These are phyloP conservation scores for Phengaris alcon DNA, from an alignment of 2,888 invertebrate genomes.

Conservation along the genomic window DNA sequence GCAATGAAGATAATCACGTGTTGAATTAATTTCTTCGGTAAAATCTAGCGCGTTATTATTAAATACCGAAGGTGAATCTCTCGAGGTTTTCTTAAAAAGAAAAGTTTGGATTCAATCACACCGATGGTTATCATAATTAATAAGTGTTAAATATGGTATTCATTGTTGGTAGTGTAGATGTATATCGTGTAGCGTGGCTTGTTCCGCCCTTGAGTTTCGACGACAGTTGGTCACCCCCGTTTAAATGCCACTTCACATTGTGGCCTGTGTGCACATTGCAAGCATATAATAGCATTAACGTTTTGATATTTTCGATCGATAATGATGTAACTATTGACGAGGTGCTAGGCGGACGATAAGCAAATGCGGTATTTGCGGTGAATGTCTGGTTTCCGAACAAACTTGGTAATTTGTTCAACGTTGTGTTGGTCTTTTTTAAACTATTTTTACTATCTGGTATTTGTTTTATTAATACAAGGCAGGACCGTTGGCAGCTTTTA, in stretches of 20 bases:
- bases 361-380: slow-evolving; percentile 3
- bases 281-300: slow-evolving; percentile 58
- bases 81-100: slow-evolving; percentile 2
- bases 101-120: slow-evolving; percentile 1
- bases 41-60: slow-evolving; percentile 30
- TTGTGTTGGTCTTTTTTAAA: neutral
- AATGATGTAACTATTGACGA: slow-evolving; percentile 33
- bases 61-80: slow-evolving; percentile 20
- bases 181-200: slow-evolving; percentile 73
- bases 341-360: slow-evolving; percentile 14
- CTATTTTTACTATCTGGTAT: no score
- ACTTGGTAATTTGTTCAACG: neutral
- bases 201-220: slow-evolving; percentile 67
- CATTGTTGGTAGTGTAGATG: slow-evolving; percentile 72
- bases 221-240: slow-evolving; percentile 79
- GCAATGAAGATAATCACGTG: slow-evolving; percentile 71
- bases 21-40: slow-evolving; percentile 49
- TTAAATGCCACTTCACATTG: slow-evolving; percentile 76
- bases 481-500: no score
- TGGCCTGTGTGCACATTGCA: slow-evolving; percentile 74
- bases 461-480: no score
- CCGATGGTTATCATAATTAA: slow-evolving; percentile 31
- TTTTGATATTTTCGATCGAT: slow-evolving; percentile 58
- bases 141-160: slow-evolving; percentile 68
- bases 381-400: neutral